Evolutionary conservation across 2,888 invertebrate genomes (phyloP), one percentile per base, ranked within the genome.

Genomic region (Meandrusa payeni): DNA sequence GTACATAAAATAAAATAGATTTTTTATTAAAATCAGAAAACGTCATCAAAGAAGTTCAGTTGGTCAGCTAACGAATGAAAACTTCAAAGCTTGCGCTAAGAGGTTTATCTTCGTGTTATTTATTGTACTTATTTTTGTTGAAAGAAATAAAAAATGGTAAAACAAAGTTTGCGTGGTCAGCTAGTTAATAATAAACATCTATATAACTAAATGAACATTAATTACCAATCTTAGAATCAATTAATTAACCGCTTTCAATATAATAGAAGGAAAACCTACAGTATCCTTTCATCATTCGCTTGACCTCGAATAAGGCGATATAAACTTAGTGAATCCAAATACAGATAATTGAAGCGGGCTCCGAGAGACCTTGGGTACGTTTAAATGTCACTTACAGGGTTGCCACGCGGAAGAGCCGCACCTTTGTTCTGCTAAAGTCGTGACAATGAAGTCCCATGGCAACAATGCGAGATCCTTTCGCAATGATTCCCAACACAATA

Each of bases 321-420:
- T 26, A 33, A 32, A 33, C 13, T 11, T 12, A 13, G 19, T 13
- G 11, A 15, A 26, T 33, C 19, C 7, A 17, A 6, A 13, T 23
- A 5, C 23, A 31, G 24, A 33, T 33, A 41, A 13, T 41, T 23
- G 29, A 39, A 29, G 22, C 6, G 13, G 9, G 26, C 17, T 11
- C 7, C 29, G 26, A 47, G 80, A 77, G n/a, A n/a, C n/a, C 78
- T 81, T 82, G 80, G 71, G 75, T 76, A 72, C 73, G 74, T 57
- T 74, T 79, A 81, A 83, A 85, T 83, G 80, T 81, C 85, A 83
- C 76, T 80, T 69, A 50, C 52, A 64, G 57, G 53, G 80, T 80
- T 77, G 69, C 77, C 65, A 78, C 61, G 75, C 81, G 82, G 85
- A 83, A 83, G 70, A 68, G 57, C 48, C 56, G 55, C 47, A 44